phyloP scores from a whole-genome alignment of 2,113 vertebrate species.

The Oncorhynchus kisutch region DNA sequence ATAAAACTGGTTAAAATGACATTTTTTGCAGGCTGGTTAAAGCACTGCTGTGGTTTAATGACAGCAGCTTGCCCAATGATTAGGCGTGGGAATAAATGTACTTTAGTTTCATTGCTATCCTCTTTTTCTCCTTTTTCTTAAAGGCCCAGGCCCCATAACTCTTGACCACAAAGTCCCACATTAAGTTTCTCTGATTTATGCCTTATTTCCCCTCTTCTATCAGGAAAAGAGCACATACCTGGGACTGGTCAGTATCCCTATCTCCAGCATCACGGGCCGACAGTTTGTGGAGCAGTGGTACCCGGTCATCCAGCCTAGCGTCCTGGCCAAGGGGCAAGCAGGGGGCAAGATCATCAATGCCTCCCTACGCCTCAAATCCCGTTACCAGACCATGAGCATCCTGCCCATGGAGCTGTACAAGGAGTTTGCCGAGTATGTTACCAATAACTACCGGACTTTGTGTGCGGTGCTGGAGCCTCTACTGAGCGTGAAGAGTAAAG shows the following conservation, averaged over 20 bases:
- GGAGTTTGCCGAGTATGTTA: constrained; percentile 97
- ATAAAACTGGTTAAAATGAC: not conserved
- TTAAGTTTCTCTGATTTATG: not conserved
- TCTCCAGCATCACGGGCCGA: constrained; percentile 90
- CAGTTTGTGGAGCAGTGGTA: constrained; percentile 99
- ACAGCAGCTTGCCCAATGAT: not conserved
- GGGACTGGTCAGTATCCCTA: constrained; percentile 94
- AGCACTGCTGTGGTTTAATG: too few relatives aligned
- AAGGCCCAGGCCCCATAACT: too few relatives aligned
- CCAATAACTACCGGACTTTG: constrained; percentile 94
- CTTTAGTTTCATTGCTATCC: not conserved
- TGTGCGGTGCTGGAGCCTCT: constrained; percentile 93
- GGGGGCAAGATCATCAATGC: constrained; percentile 91
- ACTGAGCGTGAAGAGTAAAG: constrained; percentile 96
- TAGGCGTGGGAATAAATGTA: not conserved
- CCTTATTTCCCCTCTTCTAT: not conserved
- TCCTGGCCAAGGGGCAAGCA: constrained; percentile 79
- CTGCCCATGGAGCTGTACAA: constrained; percentile 99
- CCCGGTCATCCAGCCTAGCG: constrained; percentile 89
- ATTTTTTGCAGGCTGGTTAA: not conserved
- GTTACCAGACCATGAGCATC: constrained; percentile 98
- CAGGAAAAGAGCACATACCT: constrained; percentile 94
- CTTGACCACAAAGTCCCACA: too few relatives aligned
- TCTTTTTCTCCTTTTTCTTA: too few relatives aligned
- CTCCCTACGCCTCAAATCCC: constrained; percentile 92